Evolutionary conservation across 2,888 invertebrate species (phyloP).

Genomic region (Leucophora obtusa): DNA sequence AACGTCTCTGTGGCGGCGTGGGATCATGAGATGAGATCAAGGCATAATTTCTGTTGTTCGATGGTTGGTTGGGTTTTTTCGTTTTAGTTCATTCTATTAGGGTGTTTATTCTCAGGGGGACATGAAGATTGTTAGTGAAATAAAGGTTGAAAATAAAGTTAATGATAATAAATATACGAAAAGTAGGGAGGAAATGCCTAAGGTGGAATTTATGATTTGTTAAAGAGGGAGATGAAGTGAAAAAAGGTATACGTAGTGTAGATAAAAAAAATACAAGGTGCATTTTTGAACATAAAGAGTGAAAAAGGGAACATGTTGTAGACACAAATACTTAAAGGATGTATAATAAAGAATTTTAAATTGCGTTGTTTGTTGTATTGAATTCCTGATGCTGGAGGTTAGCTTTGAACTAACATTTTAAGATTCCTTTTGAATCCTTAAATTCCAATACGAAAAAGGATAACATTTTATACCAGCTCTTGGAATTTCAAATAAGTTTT

Average conservation of each 20-base stretch:
- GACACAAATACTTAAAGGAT: neutral
- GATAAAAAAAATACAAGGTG: neutral
- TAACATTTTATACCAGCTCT: too few relatives aligned
- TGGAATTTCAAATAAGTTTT: too few relatives aligned
- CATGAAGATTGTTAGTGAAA: neutral
- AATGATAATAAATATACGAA: constrained; percentile 6
- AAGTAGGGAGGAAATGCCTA: constrained; percentile 46
- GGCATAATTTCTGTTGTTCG: constrained; percentile 6
- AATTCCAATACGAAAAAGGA: too few relatives aligned
- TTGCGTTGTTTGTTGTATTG: neutral
- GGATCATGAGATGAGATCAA: constrained; percentile 43
- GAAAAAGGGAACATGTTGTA: neutral
- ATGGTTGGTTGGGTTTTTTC: neutral
- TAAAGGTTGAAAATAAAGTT: neutral
- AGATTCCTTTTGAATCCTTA: too few relatives aligned
- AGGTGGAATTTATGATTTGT: constrained; percentile 18
- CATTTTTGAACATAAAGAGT: neutral
- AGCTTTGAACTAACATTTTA: too few relatives aligned
- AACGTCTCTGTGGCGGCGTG: constrained; percentile 39
- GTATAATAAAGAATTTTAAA: neutral
- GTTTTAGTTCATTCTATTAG: neutral
- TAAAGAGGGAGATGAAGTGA: neutral
- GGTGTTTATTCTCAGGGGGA: constrained; percentile 2
- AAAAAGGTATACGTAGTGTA: neutral
- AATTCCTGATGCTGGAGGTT: too few relatives aligned